Base-by-base conservation (phyloP, 1,140 invertebrate species). In the Lepidurus apus region DNA sequence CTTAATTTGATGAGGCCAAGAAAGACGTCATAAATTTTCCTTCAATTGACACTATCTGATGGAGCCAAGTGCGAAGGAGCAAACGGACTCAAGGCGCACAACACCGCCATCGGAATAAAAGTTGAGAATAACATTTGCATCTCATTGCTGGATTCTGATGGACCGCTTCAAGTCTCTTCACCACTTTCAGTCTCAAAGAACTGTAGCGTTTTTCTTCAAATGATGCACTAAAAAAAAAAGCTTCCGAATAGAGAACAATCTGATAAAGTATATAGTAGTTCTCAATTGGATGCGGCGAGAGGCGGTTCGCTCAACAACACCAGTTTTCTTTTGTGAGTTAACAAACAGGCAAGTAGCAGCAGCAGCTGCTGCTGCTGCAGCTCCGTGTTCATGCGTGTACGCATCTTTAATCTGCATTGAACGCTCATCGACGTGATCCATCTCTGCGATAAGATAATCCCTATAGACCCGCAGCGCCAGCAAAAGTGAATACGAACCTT, bases 1-100 rank as follows among this genome's bases (percentile, higher is more conserved):
- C n/a, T 65, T 65, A 65, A 65, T 65, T 65, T 65, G 53, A 65
- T 65, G 53, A 65, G 53, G 53, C 21, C 21, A 13, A 21, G 17
- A 65, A 65, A 21, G 53, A 21, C 53, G 53, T 65, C 0, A 65
- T 65, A 65, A 65, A 65, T 65, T 65, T 65, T 21, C 53, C 21
- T 65, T 65, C 53, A 65, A 65, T 65, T 65, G 53, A 65, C 53
- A 65, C 53, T 65, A 65, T 65, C 53, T 65, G 53, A 65, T 65
- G 53, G 21, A 65, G n/a, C 53, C 53, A 65, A 65, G 53, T 65
- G 53, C 53, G 53, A 65, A 65, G n/a, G 21, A 65, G 53, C 53
- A 13, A 65, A 65, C 53, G 53, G 13, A 65, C 53, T 65, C 34
- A 34, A 34, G n/a, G 17, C 3, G 53, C 21, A 65, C 17, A n/a